Evolutionary conservation across 2,797 vertebrate species (phyloP).

Genomic region (Notolepis coatsorum): DNA sequence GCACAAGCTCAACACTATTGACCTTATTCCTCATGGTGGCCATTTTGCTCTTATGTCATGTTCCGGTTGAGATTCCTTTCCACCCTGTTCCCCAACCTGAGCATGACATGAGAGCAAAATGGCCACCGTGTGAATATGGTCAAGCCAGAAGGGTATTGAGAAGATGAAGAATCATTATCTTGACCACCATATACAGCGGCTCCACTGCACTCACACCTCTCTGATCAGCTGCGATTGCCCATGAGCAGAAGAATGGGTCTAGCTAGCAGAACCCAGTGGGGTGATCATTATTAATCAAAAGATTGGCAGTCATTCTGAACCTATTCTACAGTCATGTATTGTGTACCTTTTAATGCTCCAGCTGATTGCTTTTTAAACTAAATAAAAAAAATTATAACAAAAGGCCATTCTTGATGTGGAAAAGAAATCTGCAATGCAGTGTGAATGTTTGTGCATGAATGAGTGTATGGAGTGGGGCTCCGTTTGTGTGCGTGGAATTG

Average conservation of each 20-base stretch:
- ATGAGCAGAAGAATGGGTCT: background rate
- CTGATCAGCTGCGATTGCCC: background rate
- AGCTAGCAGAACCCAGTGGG: background rate
- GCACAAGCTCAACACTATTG: constrained; percentile 8
- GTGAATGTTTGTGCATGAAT: constrained; percentile 11
- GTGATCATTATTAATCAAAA: background rate
- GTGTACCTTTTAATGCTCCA: constrained; percentile 40
- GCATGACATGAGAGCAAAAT: too few species aligned
- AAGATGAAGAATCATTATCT: constrained; percentile 15
- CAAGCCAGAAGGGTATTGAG: background rate
- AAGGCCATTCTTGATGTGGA: constrained; percentile 41
- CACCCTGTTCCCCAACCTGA: too few species aligned
- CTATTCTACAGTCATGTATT: background rate
- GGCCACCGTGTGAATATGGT: too few species aligned
- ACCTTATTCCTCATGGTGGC: too few species aligned
- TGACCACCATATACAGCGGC: constrained; percentile 8
- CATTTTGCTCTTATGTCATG: too few species aligned
- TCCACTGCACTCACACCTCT: constrained; percentile 13
- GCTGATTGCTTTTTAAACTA: constrained; percentile 1
- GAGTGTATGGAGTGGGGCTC: constrained; percentile 6
- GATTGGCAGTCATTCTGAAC: constrained; percentile 17
- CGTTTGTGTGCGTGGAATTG: constrained; percentile 40
- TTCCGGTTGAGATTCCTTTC: too few species aligned
- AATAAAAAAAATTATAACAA: constrained; percentile 13
- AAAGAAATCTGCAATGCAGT: constrained; percentile 28